Base-by-base conservation (phyloP, 2,113 vertebrate species). In the Otocyon megalotis region DNA sequence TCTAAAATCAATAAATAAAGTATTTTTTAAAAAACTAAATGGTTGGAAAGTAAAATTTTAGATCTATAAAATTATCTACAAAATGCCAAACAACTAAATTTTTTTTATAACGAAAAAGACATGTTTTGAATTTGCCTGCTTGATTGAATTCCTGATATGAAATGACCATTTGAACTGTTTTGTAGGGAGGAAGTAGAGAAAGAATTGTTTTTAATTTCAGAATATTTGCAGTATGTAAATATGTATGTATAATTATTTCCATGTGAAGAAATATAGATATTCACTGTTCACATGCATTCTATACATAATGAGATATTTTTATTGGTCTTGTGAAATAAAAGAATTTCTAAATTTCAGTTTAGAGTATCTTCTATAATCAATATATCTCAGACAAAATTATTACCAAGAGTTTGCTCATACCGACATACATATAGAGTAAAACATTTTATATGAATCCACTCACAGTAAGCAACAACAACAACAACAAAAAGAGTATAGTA, bases 241-340 rank as follows among this genome's bases (percentile, higher is more conserved):
- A 24, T 43, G 30, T 72, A 81, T 77, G 22, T 77, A 16, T 50
- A 60, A 20, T 69, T 13, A 24, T 90, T 85, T 53, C 86, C 16
- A 60, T 17, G 48, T 6, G 15, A 8, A n/a, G 50, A 82, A 74
- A 53, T 28, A 37, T 3, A 80, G 20, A 63, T 58, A 81, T 50
- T 56, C 0, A 1, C 19, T 71, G 37, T 58, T n/a, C 26, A 65
- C 10, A 32, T 10, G 81, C 35, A 58, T 90, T 28, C 9, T 63
- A 15, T 48, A 63, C 3, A 65, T 74, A 71, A 20, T 86, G 43
- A 93, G 48, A 96, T 77, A 86, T 93, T 93, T 71, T 83, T 32
- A 88, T 7, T 83, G 43, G 15, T 26, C 19, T 63, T 74, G 24
- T 77, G 56, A 60, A 82, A 77, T 50, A 50, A 24, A 26, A 74